phyloP scores from a whole-genome alignment of 2,888 invertebrate genomes.

The Tiphia femorata region DNA sequence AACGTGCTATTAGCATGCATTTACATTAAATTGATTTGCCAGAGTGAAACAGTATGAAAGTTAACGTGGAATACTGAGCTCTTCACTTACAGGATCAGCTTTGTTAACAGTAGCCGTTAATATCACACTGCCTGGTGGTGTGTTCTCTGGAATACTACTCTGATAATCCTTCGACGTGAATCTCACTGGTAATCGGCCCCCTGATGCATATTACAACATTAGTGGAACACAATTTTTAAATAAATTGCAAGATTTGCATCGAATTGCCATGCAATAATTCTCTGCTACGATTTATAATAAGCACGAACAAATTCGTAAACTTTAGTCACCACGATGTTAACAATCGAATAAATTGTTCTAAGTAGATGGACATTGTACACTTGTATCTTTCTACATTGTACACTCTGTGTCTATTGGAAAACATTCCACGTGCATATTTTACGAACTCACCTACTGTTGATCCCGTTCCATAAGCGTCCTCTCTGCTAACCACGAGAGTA shows the following conservation, averaged over 20 bases:
- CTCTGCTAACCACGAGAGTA: constrained; percentile 79
- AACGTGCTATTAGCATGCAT: background rate
- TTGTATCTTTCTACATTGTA: too few species aligned
- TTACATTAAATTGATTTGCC: background rate
- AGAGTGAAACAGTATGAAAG: background rate
- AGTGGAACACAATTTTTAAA: too few species aligned
- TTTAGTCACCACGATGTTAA: too few species aligned
- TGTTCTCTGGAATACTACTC: constrained; percentile 82
- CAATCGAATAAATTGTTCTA: background rate
- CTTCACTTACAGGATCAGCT: constrained; percentile 57
- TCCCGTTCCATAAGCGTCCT: constrained; percentile 71
- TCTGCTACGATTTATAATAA: too few species aligned
- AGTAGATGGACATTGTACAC: too few species aligned
- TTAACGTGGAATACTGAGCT: background rate
- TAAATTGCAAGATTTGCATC: too few species aligned
- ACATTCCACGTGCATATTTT: too few species aligned
- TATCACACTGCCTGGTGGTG: constrained; percentile 80
- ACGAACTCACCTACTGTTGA: constrained; percentile 56
- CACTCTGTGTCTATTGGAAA: too few species aligned
- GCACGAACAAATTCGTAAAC: too few species aligned
- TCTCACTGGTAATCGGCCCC: constrained; percentile 70
- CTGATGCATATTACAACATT: too few species aligned
- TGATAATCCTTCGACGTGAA: constrained; percentile 81
- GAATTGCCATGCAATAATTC: too few species aligned
- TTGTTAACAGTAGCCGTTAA: constrained; percentile 74